Evolutionary conservation across 2,113 vertebrate species (phyloP).

Genomic region (Oceanites oceanicus): DNA sequence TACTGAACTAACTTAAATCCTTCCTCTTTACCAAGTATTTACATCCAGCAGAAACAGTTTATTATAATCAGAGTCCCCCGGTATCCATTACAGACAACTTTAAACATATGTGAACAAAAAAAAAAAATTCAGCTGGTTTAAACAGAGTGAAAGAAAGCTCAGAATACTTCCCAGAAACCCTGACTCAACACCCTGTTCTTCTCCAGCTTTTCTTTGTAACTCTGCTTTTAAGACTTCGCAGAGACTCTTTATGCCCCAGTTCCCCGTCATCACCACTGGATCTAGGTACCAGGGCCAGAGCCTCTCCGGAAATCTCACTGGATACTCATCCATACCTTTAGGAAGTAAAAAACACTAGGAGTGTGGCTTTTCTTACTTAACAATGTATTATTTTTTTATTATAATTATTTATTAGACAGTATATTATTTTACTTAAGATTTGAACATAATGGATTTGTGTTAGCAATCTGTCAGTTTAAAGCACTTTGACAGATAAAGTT

Average conservation of each 20-base stretch:
- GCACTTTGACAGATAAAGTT: slow-evolving; percentile 47
- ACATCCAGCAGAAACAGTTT: background rate
- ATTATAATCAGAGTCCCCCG: background rate
- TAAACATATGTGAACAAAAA: background rate
- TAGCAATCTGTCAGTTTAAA: slow-evolving; percentile 54
- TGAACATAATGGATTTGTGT: slow-evolving; percentile 25
- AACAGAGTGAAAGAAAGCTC: background rate
- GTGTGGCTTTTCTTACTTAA: background rate
- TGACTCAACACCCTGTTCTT: background rate
- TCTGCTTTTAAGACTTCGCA: background rate
- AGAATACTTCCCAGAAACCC: background rate
- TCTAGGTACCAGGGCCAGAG: background rate
- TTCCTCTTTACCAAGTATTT: background rate
- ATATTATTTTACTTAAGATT: slow-evolving; percentile 11
- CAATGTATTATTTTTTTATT: background rate
- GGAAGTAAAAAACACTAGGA: background rate
- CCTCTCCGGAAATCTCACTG: background rate
- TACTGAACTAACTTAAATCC: background rate
- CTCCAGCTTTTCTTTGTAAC: background rate
- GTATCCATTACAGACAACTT: background rate
- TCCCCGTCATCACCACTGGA: background rate
- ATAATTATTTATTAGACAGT: slow-evolving; percentile 31
- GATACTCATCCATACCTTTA: background rate
- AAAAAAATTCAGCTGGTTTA: background rate
- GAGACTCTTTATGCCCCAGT: background rate